Conservation (phyloP, 2,113 vertebrate species). For the Climacteris rufus region DNA sequence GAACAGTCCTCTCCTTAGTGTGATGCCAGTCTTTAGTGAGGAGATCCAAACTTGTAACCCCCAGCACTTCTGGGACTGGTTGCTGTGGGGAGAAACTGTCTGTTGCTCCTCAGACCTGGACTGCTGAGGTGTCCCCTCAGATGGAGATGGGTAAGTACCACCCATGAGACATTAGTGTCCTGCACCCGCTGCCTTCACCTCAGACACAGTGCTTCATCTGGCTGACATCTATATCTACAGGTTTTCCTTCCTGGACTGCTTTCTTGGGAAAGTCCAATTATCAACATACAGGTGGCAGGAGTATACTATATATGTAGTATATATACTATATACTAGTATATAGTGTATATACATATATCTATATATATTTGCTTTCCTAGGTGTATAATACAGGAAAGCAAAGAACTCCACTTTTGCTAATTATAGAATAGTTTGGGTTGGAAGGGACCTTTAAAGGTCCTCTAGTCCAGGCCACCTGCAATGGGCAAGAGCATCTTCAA, state of each 20-base stretch:
- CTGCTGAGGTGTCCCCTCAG: rapidly evolving
- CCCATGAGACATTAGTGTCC: background rate
- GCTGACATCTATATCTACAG: background rate
- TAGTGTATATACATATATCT: too few species aligned
- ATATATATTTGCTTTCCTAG: background rate
- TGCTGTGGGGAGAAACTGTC: background rate
- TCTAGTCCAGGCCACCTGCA: background rate
- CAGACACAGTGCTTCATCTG: background rate
- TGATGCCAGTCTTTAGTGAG: rapidly evolving
- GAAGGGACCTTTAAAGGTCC: background rate
- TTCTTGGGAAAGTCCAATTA: background rate
- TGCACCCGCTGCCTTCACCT: background rate
- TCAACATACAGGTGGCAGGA: background rate
- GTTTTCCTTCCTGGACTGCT: background rate
- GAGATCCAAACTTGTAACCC: background rate
- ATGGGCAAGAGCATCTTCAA: background rate
- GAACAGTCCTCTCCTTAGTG: background rate
- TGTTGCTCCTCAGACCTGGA: background rate
- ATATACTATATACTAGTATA: too few species aligned
- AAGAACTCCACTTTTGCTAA: background rate
- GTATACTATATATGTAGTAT: background rate
- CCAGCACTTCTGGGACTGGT: background rate
- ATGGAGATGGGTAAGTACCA: too few species aligned
- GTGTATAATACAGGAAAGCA: background rate
- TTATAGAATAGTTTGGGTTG: background rate